Evolutionary conservation across 2,113 vertebrate genomes (phyloP).

Genomic region (Cairina moschata): DNA sequence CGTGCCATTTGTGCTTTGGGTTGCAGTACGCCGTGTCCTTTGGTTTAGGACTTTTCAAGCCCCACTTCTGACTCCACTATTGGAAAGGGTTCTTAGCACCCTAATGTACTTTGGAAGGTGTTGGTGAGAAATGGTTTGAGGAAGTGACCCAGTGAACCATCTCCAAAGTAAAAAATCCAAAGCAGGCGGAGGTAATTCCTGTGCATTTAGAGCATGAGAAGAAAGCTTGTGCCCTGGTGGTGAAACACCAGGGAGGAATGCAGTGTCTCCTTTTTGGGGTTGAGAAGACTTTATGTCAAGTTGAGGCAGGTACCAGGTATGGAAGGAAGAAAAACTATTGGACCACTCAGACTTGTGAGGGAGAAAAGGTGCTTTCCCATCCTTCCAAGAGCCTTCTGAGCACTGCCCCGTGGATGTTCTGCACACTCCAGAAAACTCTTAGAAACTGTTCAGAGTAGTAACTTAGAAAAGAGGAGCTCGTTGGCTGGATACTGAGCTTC

Average conservation of each 20-base stretch:
- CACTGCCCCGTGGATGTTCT: fast-evolving
- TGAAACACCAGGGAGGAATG: neutral
- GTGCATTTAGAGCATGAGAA: neutral
- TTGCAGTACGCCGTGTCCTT: neutral
- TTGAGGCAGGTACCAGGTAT: neutral
- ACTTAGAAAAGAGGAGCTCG: neutral
- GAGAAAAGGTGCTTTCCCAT: neutral
- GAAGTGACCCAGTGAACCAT: neutral
- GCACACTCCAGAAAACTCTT: neutral
- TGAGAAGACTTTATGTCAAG: neutral
- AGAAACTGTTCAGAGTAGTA: neutral
- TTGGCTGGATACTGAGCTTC: neutral
- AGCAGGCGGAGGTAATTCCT: neutral
- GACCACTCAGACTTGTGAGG: neutral
- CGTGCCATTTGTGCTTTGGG: fast-evolving
- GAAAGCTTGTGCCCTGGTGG: neutral
- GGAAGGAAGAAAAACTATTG: neutral
- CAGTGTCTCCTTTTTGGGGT: neutral
- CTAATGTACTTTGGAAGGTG: neutral
- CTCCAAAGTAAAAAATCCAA: neutral
- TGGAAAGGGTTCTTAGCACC: neutral
- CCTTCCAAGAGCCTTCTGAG: neutral
- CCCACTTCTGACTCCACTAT: neutral
- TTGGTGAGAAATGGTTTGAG: neutral
- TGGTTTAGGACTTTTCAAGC: neutral